phyloP scores from a whole-genome alignment of 2,888 invertebrate genomes.

The Tetragnatha montana region DNA sequence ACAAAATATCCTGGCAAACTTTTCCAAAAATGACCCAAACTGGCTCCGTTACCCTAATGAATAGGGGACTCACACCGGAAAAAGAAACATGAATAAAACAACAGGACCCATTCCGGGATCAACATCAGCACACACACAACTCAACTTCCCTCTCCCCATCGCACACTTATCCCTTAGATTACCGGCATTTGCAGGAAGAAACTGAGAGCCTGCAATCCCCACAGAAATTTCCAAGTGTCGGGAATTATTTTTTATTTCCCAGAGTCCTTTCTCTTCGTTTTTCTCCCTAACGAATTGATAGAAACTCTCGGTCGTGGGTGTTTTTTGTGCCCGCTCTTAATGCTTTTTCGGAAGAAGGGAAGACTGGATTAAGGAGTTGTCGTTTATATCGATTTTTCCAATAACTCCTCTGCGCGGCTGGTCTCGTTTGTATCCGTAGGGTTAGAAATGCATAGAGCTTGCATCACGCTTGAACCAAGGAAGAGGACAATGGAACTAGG shows the following conservation, averaged over 20 bases:
- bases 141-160: neutral
- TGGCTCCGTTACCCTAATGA: neutral
- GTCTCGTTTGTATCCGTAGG: neutral
- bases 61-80: neutral
- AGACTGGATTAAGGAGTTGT: constrained; percentile 48
- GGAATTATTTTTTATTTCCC: neutral
- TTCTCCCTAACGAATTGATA: constrained; percentile 39
- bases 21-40: too few relatives aligned
- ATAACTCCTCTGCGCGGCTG: constrained; percentile 23
- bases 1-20: too few relatives aligned
- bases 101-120: neutral
- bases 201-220: constrained; percentile 10
- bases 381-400: constrained; percentile 53
- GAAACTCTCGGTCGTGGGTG: constrained; percentile 2
- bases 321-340: constrained; percentile 21
- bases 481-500: too few relatives aligned
- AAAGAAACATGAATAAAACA: neutral
- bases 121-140: neutral
- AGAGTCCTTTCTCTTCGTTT: neutral
- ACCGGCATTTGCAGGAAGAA: constrained; percentile 17
- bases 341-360: neutral
- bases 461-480: neutral
- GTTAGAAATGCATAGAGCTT: too few relatives aligned
- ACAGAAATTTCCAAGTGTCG: neutral
- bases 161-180: constrained; percentile 15